Conservation (phyloP, 2,113 vertebrate species). For the Boleophthalmus pectinirostris region DNA sequence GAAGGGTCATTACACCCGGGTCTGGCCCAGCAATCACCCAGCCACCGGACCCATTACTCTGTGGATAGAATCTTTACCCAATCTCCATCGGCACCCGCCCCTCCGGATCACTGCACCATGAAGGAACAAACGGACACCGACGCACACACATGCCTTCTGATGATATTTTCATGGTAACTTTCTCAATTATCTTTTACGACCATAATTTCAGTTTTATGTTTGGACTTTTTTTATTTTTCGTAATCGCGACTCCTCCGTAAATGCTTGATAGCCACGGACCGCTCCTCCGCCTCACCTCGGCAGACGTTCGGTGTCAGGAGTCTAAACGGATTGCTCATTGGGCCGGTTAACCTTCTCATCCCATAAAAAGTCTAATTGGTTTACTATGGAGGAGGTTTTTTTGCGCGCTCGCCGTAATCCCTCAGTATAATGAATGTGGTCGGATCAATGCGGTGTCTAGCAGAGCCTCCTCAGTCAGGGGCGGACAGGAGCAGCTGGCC, state of each 20-base stretch:
- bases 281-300: slow-evolving; percentile 45
- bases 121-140: slow-evolving; percentile 56
- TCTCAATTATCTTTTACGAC: slow-evolving; percentile 80
- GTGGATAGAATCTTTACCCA: slow-evolving; percentile 40
- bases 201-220: slow-evolving; percentile 73
- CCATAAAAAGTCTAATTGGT: slow-evolving; percentile 90
- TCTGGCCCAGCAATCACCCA: slow-evolving; percentile 72
- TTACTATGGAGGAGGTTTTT: slow-evolving; percentile 85
- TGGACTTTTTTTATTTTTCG: slow-evolving; percentile 59
- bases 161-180: slow-evolving; percentile 59
- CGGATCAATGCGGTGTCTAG: slow-evolving; percentile 94
- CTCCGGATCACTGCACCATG: slow-evolving; percentile 54
- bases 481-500: slow-evolving; percentile 31
- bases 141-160: slow-evolving; percentile 42
- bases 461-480: slow-evolving; percentile 86
- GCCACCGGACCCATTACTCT: slow-evolving; percentile 66
- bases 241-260: slow-evolving; percentile 46
- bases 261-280: slow-evolving; percentile 41
- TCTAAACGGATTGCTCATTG: slow-evolving; percentile 67
- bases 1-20: slow-evolving; percentile 74
- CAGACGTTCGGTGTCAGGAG: background rate
- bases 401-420: slow-evolving; percentile 87
- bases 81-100: slow-evolving; percentile 35
- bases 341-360: slow-evolving; percentile 87
- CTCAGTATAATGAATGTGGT: slow-evolving; percentile 93